Percentiles rank a stretch among this genome's conserved stretches.
Conservation (phyloP, 2,888 invertebrate genomes). For the Brassicogethes aeneus region DNA sequence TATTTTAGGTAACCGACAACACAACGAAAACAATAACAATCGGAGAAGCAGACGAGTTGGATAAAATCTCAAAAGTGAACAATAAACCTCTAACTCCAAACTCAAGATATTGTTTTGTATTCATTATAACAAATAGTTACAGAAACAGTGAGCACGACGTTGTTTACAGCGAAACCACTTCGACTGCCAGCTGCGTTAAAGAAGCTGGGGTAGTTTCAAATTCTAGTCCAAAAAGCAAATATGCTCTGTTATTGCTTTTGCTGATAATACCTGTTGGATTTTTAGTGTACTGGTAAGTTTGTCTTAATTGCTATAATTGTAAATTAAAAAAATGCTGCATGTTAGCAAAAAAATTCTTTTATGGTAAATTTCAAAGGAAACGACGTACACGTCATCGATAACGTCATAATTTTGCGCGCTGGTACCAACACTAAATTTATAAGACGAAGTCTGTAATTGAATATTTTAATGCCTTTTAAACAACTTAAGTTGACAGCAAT, state of each 20-base stretch:
- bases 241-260: slow-evolving; percentile 23
- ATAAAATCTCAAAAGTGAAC: slow-evolving; percentile 7
- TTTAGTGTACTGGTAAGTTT: slow-evolving; percentile 22
- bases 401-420: no score
- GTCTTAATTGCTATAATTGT: no score
- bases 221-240: slow-evolving; percentile 18
- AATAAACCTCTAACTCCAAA: slow-evolving; percentile 23
- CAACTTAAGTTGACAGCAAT: no score
- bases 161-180: slow-evolving; percentile 30
- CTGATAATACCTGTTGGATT: slow-evolving; percentile 25
- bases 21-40: slow-evolving; percentile 23
- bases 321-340: no score
- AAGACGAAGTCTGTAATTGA: no score
- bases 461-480: no score
- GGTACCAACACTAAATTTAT: no score
- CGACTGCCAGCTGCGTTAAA: slow-evolving; percentile 9
- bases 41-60: slow-evolving; percentile 18
- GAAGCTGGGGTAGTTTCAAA: slow-evolving; percentile 9
- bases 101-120: slow-evolving; percentile 33
- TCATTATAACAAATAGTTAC: slow-evolving; percentile 30
- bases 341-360: no score
- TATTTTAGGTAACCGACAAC: slow-evolving; percentile 19
- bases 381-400: no score
- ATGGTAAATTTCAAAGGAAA: no score
- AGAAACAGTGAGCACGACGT: slow-evolving; percentile 28